Base-by-base conservation (phyloP, 2,888 invertebrate genomes). In the Mythimna loreyi region DNA sequence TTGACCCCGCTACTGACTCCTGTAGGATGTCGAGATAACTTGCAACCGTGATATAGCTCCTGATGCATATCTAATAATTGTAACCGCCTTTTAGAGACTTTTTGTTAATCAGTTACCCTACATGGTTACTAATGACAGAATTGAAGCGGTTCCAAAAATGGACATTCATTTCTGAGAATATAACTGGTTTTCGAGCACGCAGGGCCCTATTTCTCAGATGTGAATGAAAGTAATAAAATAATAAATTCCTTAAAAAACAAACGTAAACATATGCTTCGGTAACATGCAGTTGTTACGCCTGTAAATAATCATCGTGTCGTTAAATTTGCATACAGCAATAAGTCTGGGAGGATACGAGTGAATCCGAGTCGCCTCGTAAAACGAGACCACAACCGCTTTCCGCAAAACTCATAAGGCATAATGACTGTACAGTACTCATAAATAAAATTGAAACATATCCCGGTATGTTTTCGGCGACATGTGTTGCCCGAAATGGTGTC, bases 281-380 rank as follows among this genome's bases (percentile, higher is more conserved):
- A 85, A 83, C 82, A 81, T 75, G 83, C 83, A 82, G 86, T 89
- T 86, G 85, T 89, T 87, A 87, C 81, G 83, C 72, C 81, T 81
- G 88, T 89, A 87, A 91, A 91, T 92, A 92, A 91, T 91, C 89
- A 90, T 85, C 84, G 85, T 87, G 89, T 89, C 90, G 88, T 91
- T 87, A 90, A 90, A 93, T 94, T 93, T 91, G 87, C 92, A 93
- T 93, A 90, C 78, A 74, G 90, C 89, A 88, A 91, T 93, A 92
- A 87, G 84, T 93, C 90, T 89, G 89, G 77, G 84, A 89, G 87
- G 86, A 89, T 89, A 85, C 84, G 85, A 86, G 82, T 80, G 83
- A 85, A 90, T 85, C 89, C 73, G 85, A 83, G 85, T 80, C 70
- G 74, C 79, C 85, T 87, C 88, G 86, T 90, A 90, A 91, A 91